Base-by-base conservation (phyloP, 2,888 invertebrate species). In the Pristionchus entomophagus region DNA sequence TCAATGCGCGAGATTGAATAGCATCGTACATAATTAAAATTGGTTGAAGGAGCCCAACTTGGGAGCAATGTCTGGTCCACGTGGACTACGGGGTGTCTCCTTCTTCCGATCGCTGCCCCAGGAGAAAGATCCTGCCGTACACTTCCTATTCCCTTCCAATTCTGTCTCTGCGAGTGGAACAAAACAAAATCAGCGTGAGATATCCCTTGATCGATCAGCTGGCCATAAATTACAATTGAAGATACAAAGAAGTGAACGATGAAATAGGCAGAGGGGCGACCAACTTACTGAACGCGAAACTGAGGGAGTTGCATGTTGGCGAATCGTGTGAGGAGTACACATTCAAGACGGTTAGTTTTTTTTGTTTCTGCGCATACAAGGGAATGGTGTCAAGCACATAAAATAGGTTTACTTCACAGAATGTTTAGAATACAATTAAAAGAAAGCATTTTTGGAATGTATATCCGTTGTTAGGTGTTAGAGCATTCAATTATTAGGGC, bases 151-250 rank as follows among this genome's bases (percentile, higher is more conserved):
- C 82, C 82, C 8, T 12, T 56, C 22, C 56, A 82, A 32, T 82
- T 45, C 29, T 82, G 82, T 38, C 82, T 82, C 4, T 82, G 82
- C 82, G 78, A 78, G 49, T 78, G 78, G 78, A 78, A 78, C 12
- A 19, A 14, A 12, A 78, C 78, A 4, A 19, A 45, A 22, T 14
- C 45, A 8, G 45, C 8, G 45, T 45, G 45, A 45, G 45, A 10
- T 45, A 10, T 10, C 45, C 8, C 45, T n/a, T n/a, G n/a, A n/a
- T n/a, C n/a, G n/a, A n/a, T n/a, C n/a, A n/a, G 45, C 45, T 14
- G 45, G 14, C 14, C 6, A 45, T 45, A 45, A 45, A 45, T 45
- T 45, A 10, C 45, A 14, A 53, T 53, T 19, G 4, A 53, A 77
- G 45, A 3, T 6, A 77, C n/a, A 22, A 10, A 12, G 38, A 5